Evolutionary conservation across 2,888 invertebrate species (phyloP), one percentile per base, ranked within the genome.

Genomic region (Caenorhabditis zanzibari): DNA sequence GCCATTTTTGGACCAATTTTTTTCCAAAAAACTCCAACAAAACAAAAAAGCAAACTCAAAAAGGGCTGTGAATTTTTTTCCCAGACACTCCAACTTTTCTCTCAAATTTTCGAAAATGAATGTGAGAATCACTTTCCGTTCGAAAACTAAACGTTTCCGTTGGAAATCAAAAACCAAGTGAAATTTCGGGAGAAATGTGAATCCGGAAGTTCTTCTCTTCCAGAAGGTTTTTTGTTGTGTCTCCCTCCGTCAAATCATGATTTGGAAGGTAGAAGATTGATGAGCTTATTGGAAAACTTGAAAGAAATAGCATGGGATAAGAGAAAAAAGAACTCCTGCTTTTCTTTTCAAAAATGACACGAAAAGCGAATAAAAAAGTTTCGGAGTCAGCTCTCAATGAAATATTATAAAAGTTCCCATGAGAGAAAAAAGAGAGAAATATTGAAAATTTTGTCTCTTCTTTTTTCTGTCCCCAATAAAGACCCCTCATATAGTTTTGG

Each of bases 401-500:
- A 63, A 63, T 63, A 47, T 28, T 63, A 63, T 61, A 63, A 63
- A 63, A 63, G 63, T 63, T 63, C 63, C 63, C 44, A 63, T 44
- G 28, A 63, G 28, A 63, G 44, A 63, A 41, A 69, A 41, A 54
- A 63, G 28, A 63, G 44, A 63, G 54, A 69, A 41, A 54, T 56
- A 54, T 69, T 69, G 54, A 54, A 52, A 69, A 38, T 26, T 41
- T 56, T 56, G 1, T 24, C 35, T 41, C 38, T 41, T 61, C 19
- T 44, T 24, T 28, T 44, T 44, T 63, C 47, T 63, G 63, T 44
- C 63, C 7, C 24, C 38, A 63, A 19, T 44, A 63, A 63, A 44
- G 63, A 63, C 44, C 44, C 44, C 44, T 41, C 58, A 73, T 73
- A 73, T 61, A 63, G 35, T 61, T 52, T 61, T 73, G 61, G 52